Evolutionary conservation across 64 coral and sea anemone genomes (phyloP).

Genomic region (Pocillopora damicornis): DNA sequence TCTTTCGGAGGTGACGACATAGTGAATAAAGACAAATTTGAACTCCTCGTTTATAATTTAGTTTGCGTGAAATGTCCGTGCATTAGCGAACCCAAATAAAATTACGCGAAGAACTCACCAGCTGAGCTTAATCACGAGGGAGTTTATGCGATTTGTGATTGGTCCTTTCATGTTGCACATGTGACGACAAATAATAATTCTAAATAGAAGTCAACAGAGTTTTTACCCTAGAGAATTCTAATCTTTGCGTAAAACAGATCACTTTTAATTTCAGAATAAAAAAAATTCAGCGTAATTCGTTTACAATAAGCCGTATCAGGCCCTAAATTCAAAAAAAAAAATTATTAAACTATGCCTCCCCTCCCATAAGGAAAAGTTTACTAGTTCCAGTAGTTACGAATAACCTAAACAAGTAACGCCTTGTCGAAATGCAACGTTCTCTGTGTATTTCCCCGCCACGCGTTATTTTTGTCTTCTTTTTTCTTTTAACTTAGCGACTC

Average conservation of each 20-base stretch:
- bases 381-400: neutral
- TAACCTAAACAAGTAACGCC: neutral
- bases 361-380: neutral
- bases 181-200: neutral
- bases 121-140: slow-evolving; percentile 38
- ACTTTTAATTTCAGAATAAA: too few species aligned
- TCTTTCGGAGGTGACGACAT: slow-evolving; percentile 78
- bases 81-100: neutral
- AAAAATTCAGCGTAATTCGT: too few species aligned
- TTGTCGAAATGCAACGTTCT: neutral
- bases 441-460: neutral
- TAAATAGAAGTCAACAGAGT: neutral
- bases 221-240: neutral
- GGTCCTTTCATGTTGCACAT: neutral
- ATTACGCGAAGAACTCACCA: neutral
- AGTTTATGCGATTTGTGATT: neutral
- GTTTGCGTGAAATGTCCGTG: neutral
- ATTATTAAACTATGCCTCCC: neutral
- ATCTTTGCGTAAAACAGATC: neutral
- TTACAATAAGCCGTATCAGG: too few species aligned
- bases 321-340: too few species aligned
- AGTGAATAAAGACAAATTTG: neutral
- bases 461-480: too few species aligned
- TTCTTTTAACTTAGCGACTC: neutral
- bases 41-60: neutral